Evolutionary conservation across 2,797 vertebrate species (phyloP), one percentile per base, ranked within the genome.

Genomic region (Gallinago stenura): DNA sequence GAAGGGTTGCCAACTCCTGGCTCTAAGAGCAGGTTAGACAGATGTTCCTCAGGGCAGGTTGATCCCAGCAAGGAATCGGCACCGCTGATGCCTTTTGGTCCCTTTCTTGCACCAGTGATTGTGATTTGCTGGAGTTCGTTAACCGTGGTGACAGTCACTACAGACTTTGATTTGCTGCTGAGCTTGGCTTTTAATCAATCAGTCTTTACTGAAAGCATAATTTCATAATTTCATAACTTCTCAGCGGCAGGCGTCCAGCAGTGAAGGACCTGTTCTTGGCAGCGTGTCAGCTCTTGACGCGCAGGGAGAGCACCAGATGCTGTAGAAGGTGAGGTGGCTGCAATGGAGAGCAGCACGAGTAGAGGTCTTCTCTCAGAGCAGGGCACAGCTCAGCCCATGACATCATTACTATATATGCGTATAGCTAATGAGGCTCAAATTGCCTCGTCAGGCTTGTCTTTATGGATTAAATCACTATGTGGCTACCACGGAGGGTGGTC

Each of bases 311-410:
- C 90, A 53, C 37, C 64, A 66, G 68, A 10, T 73, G 78, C 45
- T 84, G 58, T 12, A 33, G 56, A 43, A 65, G 46, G 30, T 71
- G 57, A 41, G 60, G 66, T 77, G 77, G 51, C 66, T 81, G 35
- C 54, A 50, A 0, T 0, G 0, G 17, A 57, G 82, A 46, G 30
- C 17, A 41, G 43, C 2, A 0, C 24, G 54, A 89, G 84, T 1
- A 57, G 33, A 33, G 37, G 12, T 30, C 7, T 46, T 61, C 21
- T 60, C 60, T 53, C 71, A 56, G 68, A 62, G 72, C 73, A 37
- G 65, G 57, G 73, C 83, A 71, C 43, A 53, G 87, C 56, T 87
- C 71, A 64, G 53, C 31, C 56, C n/a, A 3, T 62, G 54, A 45
- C 15, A 2, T 83, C 64, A 6, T 76, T 65, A 8, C 61, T 79